Base-by-base conservation (phyloP, 92 coral and sea anemone genomes). In the Epizoanthus illoricatus region DNA sequence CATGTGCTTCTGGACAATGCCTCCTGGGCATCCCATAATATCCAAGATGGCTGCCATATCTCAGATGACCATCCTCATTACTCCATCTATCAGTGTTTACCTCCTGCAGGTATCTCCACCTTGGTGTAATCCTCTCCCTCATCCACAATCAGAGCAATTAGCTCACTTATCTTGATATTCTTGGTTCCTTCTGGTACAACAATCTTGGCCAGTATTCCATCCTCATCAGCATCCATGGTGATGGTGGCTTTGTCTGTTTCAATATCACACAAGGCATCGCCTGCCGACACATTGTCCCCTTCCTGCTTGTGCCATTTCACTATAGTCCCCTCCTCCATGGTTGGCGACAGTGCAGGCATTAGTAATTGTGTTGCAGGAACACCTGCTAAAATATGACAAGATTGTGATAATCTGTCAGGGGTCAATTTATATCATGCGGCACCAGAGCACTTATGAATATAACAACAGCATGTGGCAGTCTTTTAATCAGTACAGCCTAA, bases 261-360 rank as follows among this genome's bases (percentile, higher is more conserved):
- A 69, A 93, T 93, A 87, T 93, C 97, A 72, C 97, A 93, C 68
- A 93, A 87, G 10, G 91, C 92, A 70, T 93, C 97, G n/a, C 97
- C 97, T 24, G 94, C 85, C 4, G 85, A 80, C 18, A 93, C 43
- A 5, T 28, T 40, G 19, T 93, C 97, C 13, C 97, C 97, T 78
- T 93, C 97, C 55, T 93, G 71, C 75, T 93, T 93, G 72, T 91
- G 60, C 97, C 97, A 93, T 69, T 81, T 86, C 9, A 93, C 89
- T 24, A 93, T 93, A 23, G 97, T 93, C 16, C 97, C 97, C 69
- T 88, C 94, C 61, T 93, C 97, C 97, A 93, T 93, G 9, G 97
- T 93, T 28, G 97, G 97, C 65, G 97, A 93, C 21, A 93, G 83
- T 5, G 97, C 97, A 13, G 97, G 97, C 97, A 93, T 93, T 45